Evolutionary conservation across 2,888 invertebrate species (phyloP).

Genomic region (Drosophila mimica): DNA sequence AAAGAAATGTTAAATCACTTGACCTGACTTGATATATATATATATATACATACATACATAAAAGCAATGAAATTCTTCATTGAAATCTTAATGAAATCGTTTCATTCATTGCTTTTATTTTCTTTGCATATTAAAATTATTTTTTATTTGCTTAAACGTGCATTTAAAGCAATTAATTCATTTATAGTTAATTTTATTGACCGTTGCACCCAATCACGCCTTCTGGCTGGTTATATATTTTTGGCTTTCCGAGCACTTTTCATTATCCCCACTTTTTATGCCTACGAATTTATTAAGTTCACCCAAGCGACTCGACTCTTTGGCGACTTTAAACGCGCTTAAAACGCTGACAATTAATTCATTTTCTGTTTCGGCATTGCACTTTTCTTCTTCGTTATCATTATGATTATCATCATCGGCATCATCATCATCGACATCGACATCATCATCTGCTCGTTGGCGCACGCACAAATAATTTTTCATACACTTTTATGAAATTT

Average conservation of each 20-base stretch:
- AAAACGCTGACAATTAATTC: slow-evolving; percentile 56
- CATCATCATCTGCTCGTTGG: slow-evolving; percentile 49
- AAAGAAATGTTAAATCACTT: neutral
- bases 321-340: slow-evolving; percentile 38
- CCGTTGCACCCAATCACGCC: slow-evolving; percentile 19
- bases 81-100: neutral
- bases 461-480: slow-evolving; percentile 64
- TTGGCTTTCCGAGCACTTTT: slow-evolving; percentile 13
- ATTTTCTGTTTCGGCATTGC: slow-evolving; percentile 10
- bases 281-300: slow-evolving; percentile 25
- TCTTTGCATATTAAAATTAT: neutral
- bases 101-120: neutral
- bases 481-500: slow-evolving; percentile 72
- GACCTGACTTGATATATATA: neutral
- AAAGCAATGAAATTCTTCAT: neutral
- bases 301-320: slow-evolving; percentile 7
- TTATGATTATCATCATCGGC: neutral
- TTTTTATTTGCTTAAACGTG: neutral
- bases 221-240: slow-evolving; percentile 21
- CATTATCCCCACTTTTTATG: slow-evolving; percentile 24
- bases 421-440: neutral
- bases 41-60: neutral
- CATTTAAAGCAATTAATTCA: slow-evolving; percentile 21
- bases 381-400: slow-evolving; percentile 18
- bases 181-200: slow-evolving; percentile 32